Conservation (phyloP, 1,140 invertebrate species). For the Drosophila orena region DNA sequence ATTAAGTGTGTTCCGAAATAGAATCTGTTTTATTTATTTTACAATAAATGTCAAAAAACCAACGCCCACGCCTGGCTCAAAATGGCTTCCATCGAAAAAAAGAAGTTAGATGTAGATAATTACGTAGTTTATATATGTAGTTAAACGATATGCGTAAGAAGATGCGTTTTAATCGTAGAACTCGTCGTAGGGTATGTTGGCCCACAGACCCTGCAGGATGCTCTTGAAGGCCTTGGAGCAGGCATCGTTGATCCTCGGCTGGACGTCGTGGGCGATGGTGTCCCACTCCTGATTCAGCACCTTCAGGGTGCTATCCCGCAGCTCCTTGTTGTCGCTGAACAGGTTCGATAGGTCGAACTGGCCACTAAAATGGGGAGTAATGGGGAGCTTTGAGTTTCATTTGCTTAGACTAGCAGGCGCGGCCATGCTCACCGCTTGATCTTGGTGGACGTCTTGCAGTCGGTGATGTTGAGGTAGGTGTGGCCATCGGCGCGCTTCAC, state of each 20-base stretch:
- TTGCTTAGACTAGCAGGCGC: too few species aligned
- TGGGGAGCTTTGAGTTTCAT: too few species aligned
- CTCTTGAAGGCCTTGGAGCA: slow-evolving; percentile 11
- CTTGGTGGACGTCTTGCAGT: slow-evolving; percentile 45
- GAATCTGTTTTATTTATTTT: background rate
- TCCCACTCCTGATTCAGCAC: slow-evolving; percentile 57
- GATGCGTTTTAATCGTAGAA: too few species aligned
- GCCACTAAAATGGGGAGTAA: slow-evolving; percentile 27
- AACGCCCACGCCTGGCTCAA: rapidly evolving
- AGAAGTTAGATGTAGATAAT: too few species aligned
- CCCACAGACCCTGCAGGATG: slow-evolving; percentile 40
- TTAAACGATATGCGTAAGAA: too few species aligned
- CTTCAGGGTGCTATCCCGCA: slow-evolving; percentile 59
- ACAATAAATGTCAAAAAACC: background rate
- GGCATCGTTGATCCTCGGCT: slow-evolving; percentile 55
- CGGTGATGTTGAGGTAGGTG: slow-evolving; percentile 51
- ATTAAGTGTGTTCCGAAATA: background rate
- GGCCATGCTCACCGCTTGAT: slow-evolving; percentile 36
- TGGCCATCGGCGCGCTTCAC: slow-evolving; percentile 47
- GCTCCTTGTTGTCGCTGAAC: slow-evolving; percentile 50
- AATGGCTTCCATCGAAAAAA: background rate
- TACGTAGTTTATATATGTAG: too few species aligned
- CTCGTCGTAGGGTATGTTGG: slow-evolving; percentile 57
- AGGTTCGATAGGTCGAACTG: slow-evolving; percentile 56
- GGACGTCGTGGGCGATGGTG: slow-evolving; percentile 44